phyloP scores from a whole-genome alignment of 2,797 vertebrate species.

The Leptatherina wallacei region DNA sequence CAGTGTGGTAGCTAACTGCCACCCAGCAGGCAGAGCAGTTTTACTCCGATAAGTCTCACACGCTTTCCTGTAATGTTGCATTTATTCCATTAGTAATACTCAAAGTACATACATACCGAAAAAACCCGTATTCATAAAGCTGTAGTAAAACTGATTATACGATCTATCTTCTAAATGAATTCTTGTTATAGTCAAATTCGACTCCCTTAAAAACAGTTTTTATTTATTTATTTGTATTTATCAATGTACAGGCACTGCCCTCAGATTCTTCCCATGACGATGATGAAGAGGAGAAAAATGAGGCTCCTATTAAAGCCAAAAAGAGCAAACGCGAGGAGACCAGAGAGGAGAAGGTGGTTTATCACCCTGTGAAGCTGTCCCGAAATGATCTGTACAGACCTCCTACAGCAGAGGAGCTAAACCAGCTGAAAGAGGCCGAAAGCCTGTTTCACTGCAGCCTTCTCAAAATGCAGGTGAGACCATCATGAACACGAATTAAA shows the following conservation, averaged over 20 bases:
- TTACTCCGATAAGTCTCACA: not conserved
- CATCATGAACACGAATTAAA: not conserved
- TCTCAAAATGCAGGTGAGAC: slow-evolving; percentile 92
- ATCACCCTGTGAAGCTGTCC: slow-evolving; percentile 87
- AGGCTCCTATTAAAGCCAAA: slow-evolving; percentile 63
- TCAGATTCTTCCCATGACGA: slow-evolving; percentile 30
- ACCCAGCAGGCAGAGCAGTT: not conserved
- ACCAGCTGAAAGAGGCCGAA: slow-evolving; percentile 92
- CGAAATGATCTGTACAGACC: slow-evolving; percentile 89
- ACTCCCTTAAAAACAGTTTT: not conserved
- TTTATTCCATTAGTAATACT: not conserved
- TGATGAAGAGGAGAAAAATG: slow-evolving; percentile 34
- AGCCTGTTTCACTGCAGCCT: slow-evolving; percentile 94
- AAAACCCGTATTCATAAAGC: not conserved
- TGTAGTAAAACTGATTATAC: not conserved
- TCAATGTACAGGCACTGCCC: slow-evolving; percentile 59
- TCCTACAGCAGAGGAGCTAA: slow-evolving; percentile 92
- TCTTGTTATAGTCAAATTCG: not conserved
- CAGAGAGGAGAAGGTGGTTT: slow-evolving; percentile 45
- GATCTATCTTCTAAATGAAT: not conserved
- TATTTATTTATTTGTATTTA: not conserved
- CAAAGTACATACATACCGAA: not conserved
- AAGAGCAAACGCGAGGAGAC: slow-evolving; percentile 61
- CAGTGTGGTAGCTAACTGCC: not conserved
- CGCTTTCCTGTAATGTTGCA: not conserved